Conservation (phyloP, 2,888 invertebrate species). For the Magallana nippona region DNA sequence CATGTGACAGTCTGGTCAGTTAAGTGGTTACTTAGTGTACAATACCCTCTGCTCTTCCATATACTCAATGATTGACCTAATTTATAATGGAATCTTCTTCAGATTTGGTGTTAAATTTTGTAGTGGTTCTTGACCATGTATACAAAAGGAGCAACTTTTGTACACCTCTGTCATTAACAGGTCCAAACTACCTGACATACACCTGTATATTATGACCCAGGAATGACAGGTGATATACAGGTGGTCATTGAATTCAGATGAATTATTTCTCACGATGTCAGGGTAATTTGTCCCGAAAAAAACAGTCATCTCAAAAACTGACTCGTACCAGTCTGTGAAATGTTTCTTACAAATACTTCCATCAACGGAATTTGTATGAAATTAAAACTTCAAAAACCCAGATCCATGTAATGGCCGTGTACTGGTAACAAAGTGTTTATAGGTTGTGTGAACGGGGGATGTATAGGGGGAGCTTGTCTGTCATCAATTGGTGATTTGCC, state of each 20-base stretch:
- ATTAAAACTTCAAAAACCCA: slow-evolving; percentile 1
- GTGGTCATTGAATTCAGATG: slow-evolving; percentile 3
- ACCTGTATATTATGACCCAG: slow-evolving; percentile 11
- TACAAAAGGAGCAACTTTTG: slow-evolving; percentile 11
- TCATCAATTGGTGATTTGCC: neutral
- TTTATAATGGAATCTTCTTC: neutral
- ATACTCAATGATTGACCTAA: neutral
- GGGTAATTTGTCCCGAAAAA: slow-evolving; percentile 1
- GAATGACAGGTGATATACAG: slow-evolving; percentile 16
- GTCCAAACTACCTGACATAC: neutral
- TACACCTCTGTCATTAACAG: slow-evolving; percentile 8
- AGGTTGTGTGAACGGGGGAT: neutral
- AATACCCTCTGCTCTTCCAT: too few species aligned
- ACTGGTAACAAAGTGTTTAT: slow-evolving; percentile 7
- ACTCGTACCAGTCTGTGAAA: neutral
- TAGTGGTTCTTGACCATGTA: slow-evolving; percentile 16
- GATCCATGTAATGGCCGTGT: neutral
- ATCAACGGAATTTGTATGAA: neutral
- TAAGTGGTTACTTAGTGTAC: too few species aligned
- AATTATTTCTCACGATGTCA: slow-evolving; percentile 29
- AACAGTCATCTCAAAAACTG: neutral
- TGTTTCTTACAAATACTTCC: neutral
- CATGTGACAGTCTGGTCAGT: too few species aligned
- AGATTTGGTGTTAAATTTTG: neutral
- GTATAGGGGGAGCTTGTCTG: neutral